These are phyloP conservation scores for Antechinus flavipes DNA, from an alignment of 2,113 vertebrate species.

Conservation along the genomic window DNA sequence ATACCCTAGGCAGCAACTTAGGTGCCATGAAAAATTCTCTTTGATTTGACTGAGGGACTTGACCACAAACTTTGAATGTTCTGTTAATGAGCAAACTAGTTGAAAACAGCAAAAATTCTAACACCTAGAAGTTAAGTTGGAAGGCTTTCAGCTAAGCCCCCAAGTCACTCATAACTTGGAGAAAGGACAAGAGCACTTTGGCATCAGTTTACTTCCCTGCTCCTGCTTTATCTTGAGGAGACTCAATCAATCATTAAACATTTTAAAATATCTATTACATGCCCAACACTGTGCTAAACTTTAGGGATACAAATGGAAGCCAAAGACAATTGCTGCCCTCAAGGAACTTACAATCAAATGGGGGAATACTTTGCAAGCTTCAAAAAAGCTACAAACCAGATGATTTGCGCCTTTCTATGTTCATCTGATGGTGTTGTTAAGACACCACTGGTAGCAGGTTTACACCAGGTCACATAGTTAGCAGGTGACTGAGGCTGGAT, in stretches of 20 bases:
- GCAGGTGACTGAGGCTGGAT: neutral
- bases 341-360: neutral
- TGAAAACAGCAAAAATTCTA: neutral
- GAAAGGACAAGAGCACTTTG: neutral
- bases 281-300: neutral
- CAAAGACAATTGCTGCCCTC: neutral
- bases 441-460: neutral
- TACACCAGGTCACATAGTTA: neutral
- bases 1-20: neutral
- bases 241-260: neutral
- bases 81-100: neutral
- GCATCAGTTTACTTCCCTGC: neutral
- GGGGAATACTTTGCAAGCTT: neutral
- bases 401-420: neutral
- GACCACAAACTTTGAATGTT: neutral
- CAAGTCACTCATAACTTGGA: neutral
- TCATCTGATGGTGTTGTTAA: neutral
- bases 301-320: neutral
- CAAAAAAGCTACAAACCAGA: neutral
- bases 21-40: neutral
- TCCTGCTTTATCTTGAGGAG: neutral
- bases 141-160: neutral
- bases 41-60: neutral
- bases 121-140: neutral
- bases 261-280: neutral